Evolutionary conservation across 1,140 invertebrate genomes (phyloP), one percentile per base, ranked within the genome.

Genomic region (Odontomachus brunneus): DNA sequence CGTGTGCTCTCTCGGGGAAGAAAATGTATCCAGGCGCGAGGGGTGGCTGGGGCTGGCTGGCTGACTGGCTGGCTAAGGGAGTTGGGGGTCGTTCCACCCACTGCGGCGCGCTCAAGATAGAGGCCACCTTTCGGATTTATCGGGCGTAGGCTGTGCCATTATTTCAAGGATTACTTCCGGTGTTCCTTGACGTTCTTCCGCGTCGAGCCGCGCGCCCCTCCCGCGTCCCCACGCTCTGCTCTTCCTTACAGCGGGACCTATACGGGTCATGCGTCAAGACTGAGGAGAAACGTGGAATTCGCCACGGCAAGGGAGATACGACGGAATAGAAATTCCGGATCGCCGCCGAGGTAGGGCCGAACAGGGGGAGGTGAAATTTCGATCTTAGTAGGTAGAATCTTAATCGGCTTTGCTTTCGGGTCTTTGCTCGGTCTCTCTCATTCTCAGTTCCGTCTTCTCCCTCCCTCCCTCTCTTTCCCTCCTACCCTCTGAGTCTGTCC

Each of bases 81-180:
- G 38, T 44, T 11, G 38, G 9, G 38, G 9, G 9, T 44, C 38
- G 73, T 84, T 78, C 74, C 86, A 84, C 86, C 86, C 76, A 82
- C 75, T 44, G 66, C 57, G 66, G 69, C 26, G 53, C 71, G 60
- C 82, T 51, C 82, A 69, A 71, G 69, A 84, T 67, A 48, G 67
- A 26, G 29, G 55, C 65, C 49, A 86, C 57, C 82, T 88, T 88
- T 83, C 86, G 87, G 83, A 91, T 92, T 91, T 91, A 90, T 90
- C 85, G 88, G 87, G 69, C 85, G 84, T 84, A 82, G 84, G 67
- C 73, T 71, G 48, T 69, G 75, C 83, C 88, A 89, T 91, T 91
- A 89, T 90, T 91, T 90, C 86, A 84, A 65, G 85, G 82, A 89
- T 91, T 90, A 89, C 76, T 88, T 84, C 65, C 82, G 74, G 29